A percentile compares a stretch with the other conserved stretches of the same genome.
These are phyloP conservation scores for Dolichoris vasculosae DNA, from an alignment of 1,140 invertebrate genomes.

Conservation along the genomic window DNA sequence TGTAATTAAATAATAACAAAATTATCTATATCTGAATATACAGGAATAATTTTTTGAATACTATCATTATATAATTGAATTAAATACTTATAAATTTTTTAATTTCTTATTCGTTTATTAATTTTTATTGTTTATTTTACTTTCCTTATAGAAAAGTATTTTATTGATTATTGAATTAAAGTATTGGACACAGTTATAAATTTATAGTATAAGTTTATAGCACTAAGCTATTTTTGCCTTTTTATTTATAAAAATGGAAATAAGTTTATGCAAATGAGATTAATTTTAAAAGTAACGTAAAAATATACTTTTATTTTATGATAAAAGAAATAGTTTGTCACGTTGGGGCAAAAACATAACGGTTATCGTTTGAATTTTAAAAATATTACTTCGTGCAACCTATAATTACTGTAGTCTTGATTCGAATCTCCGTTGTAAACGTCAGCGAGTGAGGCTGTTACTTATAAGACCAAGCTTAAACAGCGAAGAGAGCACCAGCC, in stretches of 20 bases:
- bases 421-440: slow-evolving; percentile 50
- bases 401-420: slow-evolving; percentile 44
- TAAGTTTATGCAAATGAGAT: slow-evolving; percentile 11
- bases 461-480: slow-evolving; percentile 29
- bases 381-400: slow-evolving; percentile 47
- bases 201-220: not conserved
- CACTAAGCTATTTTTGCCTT: not conserved
- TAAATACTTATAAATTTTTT: too few species aligned
- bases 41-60: too few species aligned
- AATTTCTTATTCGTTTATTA: too few species aligned
- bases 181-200: not conserved
- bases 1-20: too few species aligned
- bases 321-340: slow-evolving; percentile 49
- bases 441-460: slow-evolving; percentile 39
- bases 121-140: not conserved
- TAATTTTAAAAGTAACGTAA: slow-evolving; percentile 20
- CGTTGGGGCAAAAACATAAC: slow-evolving; percentile 43
- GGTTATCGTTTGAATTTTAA: slow-evolving; percentile 46
- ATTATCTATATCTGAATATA: too few species aligned
- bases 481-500: slow-evolving; percentile 25
- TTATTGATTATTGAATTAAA: not conserved
- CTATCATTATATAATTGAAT: too few species aligned
- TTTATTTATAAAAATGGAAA: slow-evolving; percentile 20
- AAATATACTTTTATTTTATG: slow-evolving; percentile 30
- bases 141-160: not conserved